These are phyloP conservation scores for Pangasius sanitwongsei DNA, from an alignment of 2,797 vertebrate genomes.

Conservation along the genomic window DNA sequence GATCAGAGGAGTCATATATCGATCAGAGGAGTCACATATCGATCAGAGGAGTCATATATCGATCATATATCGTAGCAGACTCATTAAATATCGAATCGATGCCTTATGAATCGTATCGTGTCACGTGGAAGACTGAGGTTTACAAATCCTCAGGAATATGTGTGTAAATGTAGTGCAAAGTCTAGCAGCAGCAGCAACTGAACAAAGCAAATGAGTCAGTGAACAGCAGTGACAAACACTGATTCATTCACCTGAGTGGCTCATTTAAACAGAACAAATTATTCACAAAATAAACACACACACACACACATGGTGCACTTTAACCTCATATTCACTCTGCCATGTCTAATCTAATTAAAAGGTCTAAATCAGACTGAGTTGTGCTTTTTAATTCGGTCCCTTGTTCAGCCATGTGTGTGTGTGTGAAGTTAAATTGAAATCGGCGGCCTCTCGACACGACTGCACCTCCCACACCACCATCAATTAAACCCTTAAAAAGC, in stretches of 20 bases:
- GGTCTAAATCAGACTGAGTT: slow-evolving; percentile 7
- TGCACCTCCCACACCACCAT: slow-evolving; percentile 60
- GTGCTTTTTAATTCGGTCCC: not conserved
- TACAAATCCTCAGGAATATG: not conserved
- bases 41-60: too few species aligned
- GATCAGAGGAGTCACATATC: too few species aligned
- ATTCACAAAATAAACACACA: not conserved
- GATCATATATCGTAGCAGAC: too few species aligned
- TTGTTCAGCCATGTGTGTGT: slow-evolving; percentile 1
- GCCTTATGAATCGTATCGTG: too few species aligned
- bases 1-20: too few species aligned
- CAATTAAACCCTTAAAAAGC: slow-evolving; percentile 69
- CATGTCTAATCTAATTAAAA: slow-evolving; percentile 16
- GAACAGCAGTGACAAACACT: not conserved
- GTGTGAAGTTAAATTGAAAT: slow-evolving; percentile 11
- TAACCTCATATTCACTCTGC: not conserved
- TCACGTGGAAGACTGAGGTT: too few species aligned
- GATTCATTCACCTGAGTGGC: not conserved
- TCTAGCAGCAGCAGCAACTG: too few species aligned
- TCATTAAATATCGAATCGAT: too few species aligned
- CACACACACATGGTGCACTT: not conserved
- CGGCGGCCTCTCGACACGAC: slow-evolving; percentile 28
- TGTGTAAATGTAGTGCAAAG: not conserved
- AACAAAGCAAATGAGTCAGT: not conserved
- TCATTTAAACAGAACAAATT: not conserved